A percentile compares a stretch with the other conserved stretches of the same genome.
Conservation (phyloP, 2,888 invertebrate genomes). For the Tupiocoris notatus region DNA sequence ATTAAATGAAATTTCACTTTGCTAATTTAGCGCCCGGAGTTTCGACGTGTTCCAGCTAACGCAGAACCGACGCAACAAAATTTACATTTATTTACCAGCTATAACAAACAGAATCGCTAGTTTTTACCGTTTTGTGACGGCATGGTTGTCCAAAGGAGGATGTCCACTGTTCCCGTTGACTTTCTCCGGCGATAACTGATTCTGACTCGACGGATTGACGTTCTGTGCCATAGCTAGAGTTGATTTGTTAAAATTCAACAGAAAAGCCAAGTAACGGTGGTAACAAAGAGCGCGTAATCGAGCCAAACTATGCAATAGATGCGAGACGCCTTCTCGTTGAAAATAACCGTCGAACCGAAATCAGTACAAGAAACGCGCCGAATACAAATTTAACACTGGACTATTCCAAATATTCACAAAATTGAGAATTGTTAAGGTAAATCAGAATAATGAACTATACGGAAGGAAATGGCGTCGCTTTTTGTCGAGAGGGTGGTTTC, state of each 20-base stretch:
- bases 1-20: not conserved
- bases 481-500: not conserved
- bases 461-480: not conserved
- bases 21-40: not conserved
- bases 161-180: slow-evolving; percentile 77
- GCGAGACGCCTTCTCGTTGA: not conserved
- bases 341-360: not conserved
- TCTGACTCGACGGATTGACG: slow-evolving; percentile 76
- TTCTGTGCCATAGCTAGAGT: slow-evolving; percentile 72
- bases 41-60: too few relatives aligned
- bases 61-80: too few relatives aligned
- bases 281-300: not conserved
- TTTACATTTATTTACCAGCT: too few relatives aligned
- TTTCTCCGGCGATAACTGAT: slow-evolving; percentile 70
- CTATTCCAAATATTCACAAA: not conserved
- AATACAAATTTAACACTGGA: not conserved
- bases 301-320: not conserved
- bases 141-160: slow-evolving; percentile 73
- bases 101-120: not conserved
- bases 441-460: not conserved
- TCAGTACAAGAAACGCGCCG: not conserved
- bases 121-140: slow-evolving; percentile 83
- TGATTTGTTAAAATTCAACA: not conserved
- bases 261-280: not conserved
- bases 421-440: not conserved